These are phyloP conservation scores for Caenorhabditis doughertyi DNA, from an alignment of 2,888 invertebrate species.

Conservation along the genomic window DNA sequence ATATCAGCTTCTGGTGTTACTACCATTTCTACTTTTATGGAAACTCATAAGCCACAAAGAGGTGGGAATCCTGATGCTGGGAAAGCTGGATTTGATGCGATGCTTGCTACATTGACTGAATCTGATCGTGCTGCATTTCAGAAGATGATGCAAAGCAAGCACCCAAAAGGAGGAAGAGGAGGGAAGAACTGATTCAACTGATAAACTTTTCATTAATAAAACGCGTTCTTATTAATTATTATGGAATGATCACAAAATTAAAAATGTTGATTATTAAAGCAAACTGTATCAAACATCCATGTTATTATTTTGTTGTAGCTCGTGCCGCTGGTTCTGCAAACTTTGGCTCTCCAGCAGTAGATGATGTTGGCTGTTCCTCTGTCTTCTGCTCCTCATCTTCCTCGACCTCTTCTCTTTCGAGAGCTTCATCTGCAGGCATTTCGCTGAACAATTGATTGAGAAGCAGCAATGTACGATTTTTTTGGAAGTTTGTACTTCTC, in stretches of 20 bases:
- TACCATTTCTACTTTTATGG: conserved; percentile 43
- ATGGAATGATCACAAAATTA: conserved; percentile 2
- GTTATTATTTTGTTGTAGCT: conserved; percentile 9
- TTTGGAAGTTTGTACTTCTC: conserved; percentile 75
- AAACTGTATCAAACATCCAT: neutral
- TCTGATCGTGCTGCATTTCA: conserved; percentile 40
- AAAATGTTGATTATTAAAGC: neutral
- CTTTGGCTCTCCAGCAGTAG: conserved; percentile 16
- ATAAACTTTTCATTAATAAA: neutral
- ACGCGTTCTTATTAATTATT: neutral
- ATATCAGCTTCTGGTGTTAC: conserved; percentile 28
- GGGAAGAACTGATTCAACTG: neutral
- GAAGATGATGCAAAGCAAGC: conserved; percentile 31
- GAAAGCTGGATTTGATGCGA: conserved; percentile 42
- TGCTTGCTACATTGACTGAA: conserved; percentile 33
- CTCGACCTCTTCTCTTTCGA: conserved; percentile 24
- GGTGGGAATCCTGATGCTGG: conserved; percentile 10
- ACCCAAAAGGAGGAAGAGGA: conserved; percentile 4
- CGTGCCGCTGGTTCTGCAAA: conserved; percentile 48
- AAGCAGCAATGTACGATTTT: conserved; percentile 68
- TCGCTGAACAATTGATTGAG: conserved; percentile 64
- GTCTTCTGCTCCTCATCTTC: conserved; percentile 8
- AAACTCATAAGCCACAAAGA: conserved; percentile 23
- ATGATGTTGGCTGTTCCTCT: conserved; percentile 14
- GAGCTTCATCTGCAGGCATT: conserved; percentile 55